Evolutionary conservation across 1,140 invertebrate species (phyloP).

Genomic region (Drosophila littoralis): DNA sequence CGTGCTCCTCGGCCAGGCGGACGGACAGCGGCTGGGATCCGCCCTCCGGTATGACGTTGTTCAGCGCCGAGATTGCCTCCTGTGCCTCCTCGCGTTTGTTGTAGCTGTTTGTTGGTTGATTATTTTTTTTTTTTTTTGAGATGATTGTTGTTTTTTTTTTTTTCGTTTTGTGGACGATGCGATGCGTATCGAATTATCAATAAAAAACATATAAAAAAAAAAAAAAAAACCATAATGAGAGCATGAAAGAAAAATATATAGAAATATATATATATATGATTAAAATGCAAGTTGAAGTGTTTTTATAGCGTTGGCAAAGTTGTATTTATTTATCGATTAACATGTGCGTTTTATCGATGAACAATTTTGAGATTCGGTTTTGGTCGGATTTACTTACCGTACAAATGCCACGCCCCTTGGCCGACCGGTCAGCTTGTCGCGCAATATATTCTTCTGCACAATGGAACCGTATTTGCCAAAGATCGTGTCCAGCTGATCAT

Average conservation of each 20-base stretch:
- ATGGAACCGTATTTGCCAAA: slow-evolving; percentile 95
- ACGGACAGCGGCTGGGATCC: slow-evolving; percentile 93
- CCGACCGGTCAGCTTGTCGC: slow-evolving; percentile 93
- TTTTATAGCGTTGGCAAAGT: not conserved
- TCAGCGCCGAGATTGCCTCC: slow-evolving; percentile 92
- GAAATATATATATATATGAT: not conserved
- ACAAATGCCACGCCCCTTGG: slow-evolving; percentile 96
- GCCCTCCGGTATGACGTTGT: slow-evolving; percentile 93
- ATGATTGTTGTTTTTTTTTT: slow-evolving; percentile 1
- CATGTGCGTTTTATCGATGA: not conserved
- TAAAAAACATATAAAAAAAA: slow-evolving; percentile 16
- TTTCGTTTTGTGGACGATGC: not conserved
- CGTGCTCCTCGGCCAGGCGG: slow-evolving; percentile 95
- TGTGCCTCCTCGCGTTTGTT: slow-evolving; percentile 93
- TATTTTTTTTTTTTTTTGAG: slow-evolving; percentile 7
- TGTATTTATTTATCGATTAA: not conserved
- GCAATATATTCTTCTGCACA: slow-evolving; percentile 94
- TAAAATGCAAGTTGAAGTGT: not conserved
- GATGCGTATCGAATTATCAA: not conserved
- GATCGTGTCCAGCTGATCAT: slow-evolving; percentile 92
- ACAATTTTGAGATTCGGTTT: not conserved
- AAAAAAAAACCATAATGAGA: not conserved
- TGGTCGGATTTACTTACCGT: slow-evolving; percentile 86
- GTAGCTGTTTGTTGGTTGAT: slow-evolving; percentile 42
- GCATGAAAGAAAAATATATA: too few relatives aligned